Evolutionary conservation across 2,888 invertebrate species (phyloP).

Genomic region (Argyresthia goedartella): DNA sequence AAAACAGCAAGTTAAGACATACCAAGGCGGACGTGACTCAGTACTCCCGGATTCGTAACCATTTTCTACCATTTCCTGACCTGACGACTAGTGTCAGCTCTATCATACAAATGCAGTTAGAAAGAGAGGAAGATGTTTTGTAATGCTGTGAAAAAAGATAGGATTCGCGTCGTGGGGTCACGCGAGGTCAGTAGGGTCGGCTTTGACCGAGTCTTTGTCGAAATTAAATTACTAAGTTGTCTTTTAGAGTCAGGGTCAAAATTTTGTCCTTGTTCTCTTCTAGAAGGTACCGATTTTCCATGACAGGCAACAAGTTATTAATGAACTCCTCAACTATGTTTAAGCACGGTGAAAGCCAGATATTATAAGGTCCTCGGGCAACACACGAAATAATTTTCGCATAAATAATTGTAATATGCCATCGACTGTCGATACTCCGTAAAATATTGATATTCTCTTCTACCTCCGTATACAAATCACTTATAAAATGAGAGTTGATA

Average conservation of each 20-base stretch:
- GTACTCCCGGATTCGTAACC: no score
- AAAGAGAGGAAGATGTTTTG: not conserved
- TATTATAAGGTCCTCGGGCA: constrained; percentile 20
- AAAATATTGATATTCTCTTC: constrained; percentile 23
- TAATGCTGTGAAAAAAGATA: not conserved
- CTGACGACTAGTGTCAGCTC: no score
- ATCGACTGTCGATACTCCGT: constrained; percentile 32
- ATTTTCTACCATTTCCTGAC: no score
- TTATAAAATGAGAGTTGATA: constrained; percentile 19
- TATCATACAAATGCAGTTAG: not conserved
- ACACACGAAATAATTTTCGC: constrained; percentile 26
- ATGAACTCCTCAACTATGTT: no score
- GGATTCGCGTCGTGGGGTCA: constrained; percentile 36
- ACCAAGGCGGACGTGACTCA: no score
- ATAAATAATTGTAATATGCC: constrained; percentile 41
- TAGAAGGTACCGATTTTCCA: no score
- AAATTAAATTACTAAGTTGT: not conserved
- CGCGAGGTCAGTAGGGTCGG: constrained; percentile 48
- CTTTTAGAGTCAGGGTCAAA: no score
- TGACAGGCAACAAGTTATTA: no score
- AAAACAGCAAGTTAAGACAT: no score
- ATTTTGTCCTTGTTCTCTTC: no score
- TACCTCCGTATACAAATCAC: not conserved
- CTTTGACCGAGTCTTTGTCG: constrained; percentile 38
- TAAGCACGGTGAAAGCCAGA: not conserved